Evolutionary conservation across 2,113 vertebrate species (phyloP), one percentile per base, ranked within the genome.

Genomic region (Genyomyrus donnyi): DNA sequence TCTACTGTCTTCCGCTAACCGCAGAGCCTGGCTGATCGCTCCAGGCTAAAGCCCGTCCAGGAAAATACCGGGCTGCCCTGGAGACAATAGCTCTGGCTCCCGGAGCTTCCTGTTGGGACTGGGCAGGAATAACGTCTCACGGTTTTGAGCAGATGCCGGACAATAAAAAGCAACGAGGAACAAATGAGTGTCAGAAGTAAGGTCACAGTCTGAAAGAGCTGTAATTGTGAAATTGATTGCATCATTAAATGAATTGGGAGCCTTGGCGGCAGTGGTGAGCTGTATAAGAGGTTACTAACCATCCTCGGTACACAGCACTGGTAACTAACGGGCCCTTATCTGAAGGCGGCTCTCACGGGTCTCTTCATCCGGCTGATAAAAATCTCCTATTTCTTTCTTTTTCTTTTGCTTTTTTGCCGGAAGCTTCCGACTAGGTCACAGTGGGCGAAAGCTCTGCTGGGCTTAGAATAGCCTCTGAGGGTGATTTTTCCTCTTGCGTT

Each of bases 101-200:
- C 7, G 17, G 39, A 19, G 89, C 52, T 39, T 45, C 77, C 50
- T 89, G 89, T 89, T 89, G 50, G 39, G 50, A 27, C 77, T 21
- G 24, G 77, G 42, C 52, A 45, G 77, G 21, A 62, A 24, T 31
- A 45, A 48, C 42, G 52, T 62, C 89, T 85, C 39, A 31, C 39
- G 17, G 89, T 85, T 85, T 85, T 48, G 77, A 89, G 80, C 89
- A 89, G 89, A 84, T 89, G 89, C 77, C 52, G 52, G 52, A 85
- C 89, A 46, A 62, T 89, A 89, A 89, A 89, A 89, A 62, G 89
- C 89, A 89, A 89, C 24, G 80, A 89, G 89, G 80, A 89, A 85
- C 89, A 89, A 89, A 89, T 62, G 89, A 89, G 89, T 89, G 89
- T 89, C 89, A 85, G 89, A 89, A 85, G 56, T 85, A 48, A 89